Evolutionary conservation across 2,797 vertebrate species (phyloP).

Genomic region (Babyrousa celebensis): DNA sequence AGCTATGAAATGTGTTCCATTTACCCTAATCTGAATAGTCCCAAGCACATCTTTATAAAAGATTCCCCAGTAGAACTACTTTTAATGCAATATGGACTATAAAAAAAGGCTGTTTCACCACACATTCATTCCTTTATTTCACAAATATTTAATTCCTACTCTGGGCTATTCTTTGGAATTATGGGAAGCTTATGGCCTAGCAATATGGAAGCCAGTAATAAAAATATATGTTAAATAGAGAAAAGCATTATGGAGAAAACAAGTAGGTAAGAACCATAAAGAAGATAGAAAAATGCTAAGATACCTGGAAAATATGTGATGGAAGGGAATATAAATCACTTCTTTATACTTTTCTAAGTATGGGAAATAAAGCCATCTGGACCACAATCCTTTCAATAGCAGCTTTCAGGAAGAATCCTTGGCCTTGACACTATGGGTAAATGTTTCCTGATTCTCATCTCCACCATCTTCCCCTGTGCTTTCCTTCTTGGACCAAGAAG

Average conservation of each 20-base stretch:
- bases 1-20: not conserved
- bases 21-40: conserved; percentile 18
- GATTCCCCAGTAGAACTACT: not conserved
- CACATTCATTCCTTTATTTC: conserved; percentile 26
- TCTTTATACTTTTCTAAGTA: not conserved
- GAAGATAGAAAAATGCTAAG: conserved; percentile 14
- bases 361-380: not conserved
- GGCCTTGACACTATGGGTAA: not conserved
- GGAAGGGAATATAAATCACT: conserved; percentile 8
- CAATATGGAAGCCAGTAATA: not conserved
- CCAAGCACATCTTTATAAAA: not conserved
- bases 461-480: not conserved
- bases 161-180: conserved; percentile 34
- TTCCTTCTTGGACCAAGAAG: not conserved
- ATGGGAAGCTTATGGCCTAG: not conserved
- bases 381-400: not conserved
- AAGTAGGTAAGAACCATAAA: not conserved
- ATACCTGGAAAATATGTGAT: not conserved
- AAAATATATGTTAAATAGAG: not conserved
- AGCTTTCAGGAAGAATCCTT: not conserved
- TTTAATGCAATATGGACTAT: not conserved
- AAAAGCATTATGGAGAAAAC: conserved; percentile 28
- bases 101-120: not conserved
- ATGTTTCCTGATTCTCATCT: not conserved
- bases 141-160: conserved; percentile 21